Percentiles rank a stretch among this genome's conserved stretches.
Conservation (phyloP, 2,888 invertebrate genomes). For the Polymixis flavicincta region DNA sequence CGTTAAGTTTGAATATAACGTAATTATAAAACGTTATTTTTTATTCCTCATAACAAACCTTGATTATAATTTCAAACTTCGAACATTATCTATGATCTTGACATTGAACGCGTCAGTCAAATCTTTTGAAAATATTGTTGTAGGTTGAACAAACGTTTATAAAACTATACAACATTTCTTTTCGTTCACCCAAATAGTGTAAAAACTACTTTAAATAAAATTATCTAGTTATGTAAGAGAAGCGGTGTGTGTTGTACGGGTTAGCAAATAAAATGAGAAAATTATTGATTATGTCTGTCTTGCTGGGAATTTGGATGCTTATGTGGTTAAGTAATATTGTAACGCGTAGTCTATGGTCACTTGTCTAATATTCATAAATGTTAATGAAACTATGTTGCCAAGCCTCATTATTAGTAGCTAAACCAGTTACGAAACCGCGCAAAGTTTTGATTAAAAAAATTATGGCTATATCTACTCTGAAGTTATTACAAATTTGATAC, state of each 20-base stretch:
- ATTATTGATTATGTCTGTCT: conserved; percentile 31
- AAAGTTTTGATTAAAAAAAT: conserved; percentile 32
- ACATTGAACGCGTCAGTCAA: conserved; percentile 8
- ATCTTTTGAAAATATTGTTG: neutral
- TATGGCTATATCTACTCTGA: neutral
- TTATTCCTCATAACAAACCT: neutral
- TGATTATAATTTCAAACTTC: conserved; percentile 16
- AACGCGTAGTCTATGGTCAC: neutral
- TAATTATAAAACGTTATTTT: neutral
- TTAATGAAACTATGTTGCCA: neutral
- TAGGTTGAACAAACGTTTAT: neutral
- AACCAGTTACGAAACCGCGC: conserved; percentile 1
- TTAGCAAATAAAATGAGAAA: conserved; percentile 29
- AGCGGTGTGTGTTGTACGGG: conserved; percentile 3
- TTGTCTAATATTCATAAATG: neutral
- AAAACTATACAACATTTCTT: neutral
- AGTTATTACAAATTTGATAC: neutral
- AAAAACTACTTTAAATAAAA: neutral
- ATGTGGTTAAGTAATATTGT: neutral
- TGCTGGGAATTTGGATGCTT: conserved; percentile 1
- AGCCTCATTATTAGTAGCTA: neutral
- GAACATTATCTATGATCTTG: conserved; percentile 29
- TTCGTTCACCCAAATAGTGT: neutral
- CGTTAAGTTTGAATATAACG: conserved; percentile 39
- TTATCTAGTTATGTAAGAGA: conserved; percentile 27